These are phyloP conservation scores for Entomobrya proxima DNA, from an alignment of 2,888 invertebrate species.

Conservation along the genomic window DNA sequence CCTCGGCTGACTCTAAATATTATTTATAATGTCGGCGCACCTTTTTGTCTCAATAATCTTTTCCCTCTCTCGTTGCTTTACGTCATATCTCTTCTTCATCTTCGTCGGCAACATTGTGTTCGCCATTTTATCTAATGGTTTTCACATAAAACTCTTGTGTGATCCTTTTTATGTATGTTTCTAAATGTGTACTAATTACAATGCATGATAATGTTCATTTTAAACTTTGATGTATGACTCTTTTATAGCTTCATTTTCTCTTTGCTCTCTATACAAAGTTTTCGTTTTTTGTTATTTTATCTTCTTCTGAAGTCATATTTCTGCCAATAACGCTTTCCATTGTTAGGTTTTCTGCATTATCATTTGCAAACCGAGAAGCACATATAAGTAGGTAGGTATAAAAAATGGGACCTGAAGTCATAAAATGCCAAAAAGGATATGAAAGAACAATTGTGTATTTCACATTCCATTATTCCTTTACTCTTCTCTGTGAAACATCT, in stretches of 20 bases:
- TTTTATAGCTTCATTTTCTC: constrained; percentile 56
- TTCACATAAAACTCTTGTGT: constrained; percentile 26
- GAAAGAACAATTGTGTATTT: neutral
- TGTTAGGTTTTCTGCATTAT: neutral
- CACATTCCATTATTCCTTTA: constrained; percentile 4
- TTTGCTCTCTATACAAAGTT: neutral
- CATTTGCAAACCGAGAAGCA: neutral
- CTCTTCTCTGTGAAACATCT: constrained; percentile 7
- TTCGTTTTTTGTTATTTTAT: neutral
- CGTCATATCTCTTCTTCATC: neutral
- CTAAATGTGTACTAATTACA: constrained; percentile 61
- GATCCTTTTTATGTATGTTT: constrained; percentile 53
- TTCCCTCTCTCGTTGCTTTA: neutral
- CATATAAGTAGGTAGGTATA: neutral
- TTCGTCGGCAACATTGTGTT: neutral
- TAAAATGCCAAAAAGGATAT: constrained; percentile 14
- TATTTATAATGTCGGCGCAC: constrained; percentile 62
- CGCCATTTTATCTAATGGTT: neutral
- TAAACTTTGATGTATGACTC: constrained; percentile 56
- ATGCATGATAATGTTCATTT: constrained; percentile 60
- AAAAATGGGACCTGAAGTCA: constrained; percentile 41
- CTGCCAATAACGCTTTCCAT: constrained; percentile 4
- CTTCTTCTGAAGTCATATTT: neutral
- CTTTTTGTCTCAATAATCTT: constrained; percentile 54
- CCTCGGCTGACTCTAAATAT: constrained; percentile 22